Evolutionary conservation across 2,888 invertebrate genomes (phyloP), one percentile per base, ranked within the genome.

Genomic region (Hirtodrosophila histrioides): DNA sequence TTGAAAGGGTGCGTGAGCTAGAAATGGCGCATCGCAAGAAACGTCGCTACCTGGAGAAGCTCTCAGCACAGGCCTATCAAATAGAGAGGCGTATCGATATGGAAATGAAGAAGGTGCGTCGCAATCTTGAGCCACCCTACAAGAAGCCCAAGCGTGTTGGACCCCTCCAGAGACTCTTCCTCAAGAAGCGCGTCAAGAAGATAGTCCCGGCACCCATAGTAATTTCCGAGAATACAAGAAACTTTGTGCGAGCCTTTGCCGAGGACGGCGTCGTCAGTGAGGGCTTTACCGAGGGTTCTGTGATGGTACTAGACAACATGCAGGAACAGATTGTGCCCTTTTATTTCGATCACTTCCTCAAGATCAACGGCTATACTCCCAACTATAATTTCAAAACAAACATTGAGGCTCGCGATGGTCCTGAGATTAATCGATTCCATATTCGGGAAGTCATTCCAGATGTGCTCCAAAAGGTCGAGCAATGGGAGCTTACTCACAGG

Each of bases 281-380:
- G 3, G 58, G 57, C 0, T 79, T 86, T 3, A 78, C 81, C 0
- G 86, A 78, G 4, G 86, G 87, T 3, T 86, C 88, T 11, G 62
- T 90, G 0, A 75, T 85, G 55, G 77, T 88, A 1, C 69, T 87
- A 2, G 88, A 86, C 55, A 84, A 67, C 2, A 85, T 88, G 23
- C 88, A 90, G 55, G 89, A 91, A 23, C 88, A 90, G 35, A 89
- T 90, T 54, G 89, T 91, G 9, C 91, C 91, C 11, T 91, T 91
- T 56, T 90, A 91, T 48, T 92, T 91, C 39, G 91, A 91, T 75
- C 89, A 91, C 60, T 92, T 91, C 63, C 81, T 92, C 1, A 88
- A 86, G 41, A 12, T 91, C 3, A 89, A 91, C 35, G 91, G 91
- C 9, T 92, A 92, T 33, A 88, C 89, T 0, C 91, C 91, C 3